phyloP scores from a whole-genome alignment of 2,797 vertebrate genomes.

The Anguilla pacifica region DNA sequence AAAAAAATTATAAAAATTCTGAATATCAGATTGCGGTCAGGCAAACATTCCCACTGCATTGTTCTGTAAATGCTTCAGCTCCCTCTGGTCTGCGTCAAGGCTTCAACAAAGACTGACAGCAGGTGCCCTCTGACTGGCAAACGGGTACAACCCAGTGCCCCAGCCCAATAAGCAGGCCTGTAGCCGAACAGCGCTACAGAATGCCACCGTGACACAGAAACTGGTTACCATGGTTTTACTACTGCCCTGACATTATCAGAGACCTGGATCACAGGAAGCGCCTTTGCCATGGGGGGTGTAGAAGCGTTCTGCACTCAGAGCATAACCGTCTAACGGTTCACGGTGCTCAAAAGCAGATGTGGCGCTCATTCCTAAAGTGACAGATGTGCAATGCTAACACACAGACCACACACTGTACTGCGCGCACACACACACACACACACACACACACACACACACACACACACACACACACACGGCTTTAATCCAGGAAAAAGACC shows the following conservation, averaged over 20 bases:
- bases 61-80: background rate
- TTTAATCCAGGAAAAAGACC: background rate
- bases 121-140: background rate
- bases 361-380: background rate
- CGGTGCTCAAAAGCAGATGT: background rate
- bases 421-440: too few relatives aligned
- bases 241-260: background rate
- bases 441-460: too few relatives aligned
- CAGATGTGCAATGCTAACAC: background rate
- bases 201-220: background rate
- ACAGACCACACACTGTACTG: background rate
- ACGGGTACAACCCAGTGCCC: background rate
- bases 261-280: background rate
- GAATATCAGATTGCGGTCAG: background rate
- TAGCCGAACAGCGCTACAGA: background rate
- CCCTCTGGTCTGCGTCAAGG: background rate
- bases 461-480: background rate
- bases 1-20: background rate
- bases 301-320: background rate
- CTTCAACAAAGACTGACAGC: background rate
- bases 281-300: background rate
- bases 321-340: background rate
- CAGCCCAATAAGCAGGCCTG: background rate
- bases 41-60: background rate
- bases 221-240: background rate